Evolutionary conservation across 2,888 invertebrate genomes (phyloP).

Genomic region (Nemapogon koenigi): DNA sequence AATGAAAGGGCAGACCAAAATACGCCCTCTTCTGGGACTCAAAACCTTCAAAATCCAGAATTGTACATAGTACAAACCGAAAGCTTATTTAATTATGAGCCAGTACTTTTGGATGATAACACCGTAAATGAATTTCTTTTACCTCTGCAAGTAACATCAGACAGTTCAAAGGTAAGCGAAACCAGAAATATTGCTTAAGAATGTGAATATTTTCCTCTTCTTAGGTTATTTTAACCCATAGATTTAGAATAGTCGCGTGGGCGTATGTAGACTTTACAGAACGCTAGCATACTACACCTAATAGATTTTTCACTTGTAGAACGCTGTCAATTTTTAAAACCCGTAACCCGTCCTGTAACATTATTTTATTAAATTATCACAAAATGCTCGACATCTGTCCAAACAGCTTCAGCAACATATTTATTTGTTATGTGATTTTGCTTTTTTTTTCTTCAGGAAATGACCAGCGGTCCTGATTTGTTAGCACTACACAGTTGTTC

Average conservation of each 20-base stretch:
- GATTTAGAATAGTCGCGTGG: no score
- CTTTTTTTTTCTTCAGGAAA: constrained; percentile 24
- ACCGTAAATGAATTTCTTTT: constrained; percentile 51
- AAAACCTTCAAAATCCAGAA: constrained; percentile 21
- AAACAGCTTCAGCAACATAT: background rate
- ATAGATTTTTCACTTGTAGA: no score
- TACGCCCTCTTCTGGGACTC: background rate
- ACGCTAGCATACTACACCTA: no score
- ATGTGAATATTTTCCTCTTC: no score
- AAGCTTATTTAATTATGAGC: constrained; percentile 38
- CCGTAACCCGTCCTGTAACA: no score
- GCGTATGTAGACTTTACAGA: no score
- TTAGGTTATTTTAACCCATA: no score
- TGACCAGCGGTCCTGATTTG: constrained; percentile 33
- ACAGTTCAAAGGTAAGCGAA: no score
- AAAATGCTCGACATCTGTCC: no score
- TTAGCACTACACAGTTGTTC: constrained; percentile 48
- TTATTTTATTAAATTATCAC: no score
- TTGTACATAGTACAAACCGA: constrained; percentile 35
- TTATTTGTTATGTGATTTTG: constrained; percentile 1
- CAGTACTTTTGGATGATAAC: constrained; percentile 46
- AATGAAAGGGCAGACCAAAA: background rate
- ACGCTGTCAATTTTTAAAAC: no score
- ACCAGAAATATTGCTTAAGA: no score
- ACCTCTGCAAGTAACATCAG: constrained; percentile 38